Evolutionary conservation across 2,113 vertebrate genomes (phyloP).

Genomic region (human): DNA sequence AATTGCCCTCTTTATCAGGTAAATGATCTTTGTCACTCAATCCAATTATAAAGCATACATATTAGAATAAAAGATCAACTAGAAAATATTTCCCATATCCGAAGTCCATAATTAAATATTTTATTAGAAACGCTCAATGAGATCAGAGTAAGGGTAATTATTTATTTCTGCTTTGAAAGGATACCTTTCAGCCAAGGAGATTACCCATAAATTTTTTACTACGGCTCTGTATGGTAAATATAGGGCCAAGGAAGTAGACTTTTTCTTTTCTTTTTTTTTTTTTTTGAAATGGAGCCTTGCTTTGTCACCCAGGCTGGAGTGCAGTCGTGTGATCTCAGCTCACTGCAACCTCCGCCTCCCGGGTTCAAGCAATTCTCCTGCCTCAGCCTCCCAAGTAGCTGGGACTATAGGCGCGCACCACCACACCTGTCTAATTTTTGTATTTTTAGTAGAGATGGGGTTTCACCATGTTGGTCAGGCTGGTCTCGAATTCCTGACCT

Average conservation of each 20-base stretch:
- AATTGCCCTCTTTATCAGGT: slow-evolving; percentile 36
- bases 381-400: no score
- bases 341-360: no score
- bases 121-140: neutral
- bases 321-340: no score
- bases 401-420: no score
- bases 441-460: no score
- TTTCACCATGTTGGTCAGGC: no score
- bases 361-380: no score
- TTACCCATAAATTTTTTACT: slow-evolving; percentile 22
- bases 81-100: slow-evolving; percentile 40
- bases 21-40: slow-evolving; percentile 45
- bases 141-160: slow-evolving; percentile 9
- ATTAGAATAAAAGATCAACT: slow-evolving; percentile 6
- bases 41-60: neutral
- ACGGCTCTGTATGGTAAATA: slow-evolving; percentile 18
- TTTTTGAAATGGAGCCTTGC: no score
- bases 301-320: no score
- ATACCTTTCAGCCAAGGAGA: neutral
- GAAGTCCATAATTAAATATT: slow-evolving; percentile 36
- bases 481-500: no score
- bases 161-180: slow-evolving; percentile 31
- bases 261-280: neutral
- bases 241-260: neutral
- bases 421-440: no score